A percentile compares a stretch with the other conserved stretches of the same genome.
Conservation (phyloP, 2,888 invertebrate genomes). For the Pedicia rivosa region DNA sequence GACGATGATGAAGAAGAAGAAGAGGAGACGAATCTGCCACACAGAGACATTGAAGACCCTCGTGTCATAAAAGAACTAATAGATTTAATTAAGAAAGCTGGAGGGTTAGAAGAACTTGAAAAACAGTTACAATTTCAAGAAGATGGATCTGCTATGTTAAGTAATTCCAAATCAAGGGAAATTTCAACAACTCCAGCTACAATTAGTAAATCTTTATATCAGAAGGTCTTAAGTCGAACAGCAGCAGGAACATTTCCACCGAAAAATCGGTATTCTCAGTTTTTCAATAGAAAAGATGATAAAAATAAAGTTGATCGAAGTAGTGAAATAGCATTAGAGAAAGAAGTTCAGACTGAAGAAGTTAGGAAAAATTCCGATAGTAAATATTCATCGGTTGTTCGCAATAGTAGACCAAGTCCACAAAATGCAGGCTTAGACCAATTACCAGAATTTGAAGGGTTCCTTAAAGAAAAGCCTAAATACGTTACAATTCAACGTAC, state of each 20-base stretch:
- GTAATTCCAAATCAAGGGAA: slow-evolving; percentile 26
- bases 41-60: slow-evolving; percentile 26
- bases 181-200: slow-evolving; percentile 41
- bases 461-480: slow-evolving; percentile 37
- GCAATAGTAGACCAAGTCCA: slow-evolving; percentile 42
- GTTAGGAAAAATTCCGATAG: slow-evolving; percentile 6
- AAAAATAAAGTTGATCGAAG: slow-evolving; percentile 6
- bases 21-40: slow-evolving; percentile 16
- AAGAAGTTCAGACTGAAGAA: slow-evolving; percentile 9
- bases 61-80: slow-evolving; percentile 67
- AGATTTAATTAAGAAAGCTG: slow-evolving; percentile 70
- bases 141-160: slow-evolving; percentile 34
- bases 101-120: slow-evolving; percentile 75
- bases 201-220: slow-evolving; percentile 60
- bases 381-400: slow-evolving; percentile 42
- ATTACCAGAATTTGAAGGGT: slow-evolving; percentile 25
- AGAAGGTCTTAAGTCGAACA: slow-evolving; percentile 44
- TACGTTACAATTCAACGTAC: slow-evolving; percentile 51
- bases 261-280: slow-evolving; percentile 16
- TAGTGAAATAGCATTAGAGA: slow-evolving; percentile 8
- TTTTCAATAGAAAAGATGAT: slow-evolving; percentile 13
- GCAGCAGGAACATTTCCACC: slow-evolving; percentile 13
- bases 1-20: slow-evolving; percentile 35
- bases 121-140: slow-evolving; percentile 49
- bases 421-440: slow-evolving; percentile 37